phyloP scores from a whole-genome alignment of 1,140 invertebrate genomes.

The Cotesia vestalis region DNA sequence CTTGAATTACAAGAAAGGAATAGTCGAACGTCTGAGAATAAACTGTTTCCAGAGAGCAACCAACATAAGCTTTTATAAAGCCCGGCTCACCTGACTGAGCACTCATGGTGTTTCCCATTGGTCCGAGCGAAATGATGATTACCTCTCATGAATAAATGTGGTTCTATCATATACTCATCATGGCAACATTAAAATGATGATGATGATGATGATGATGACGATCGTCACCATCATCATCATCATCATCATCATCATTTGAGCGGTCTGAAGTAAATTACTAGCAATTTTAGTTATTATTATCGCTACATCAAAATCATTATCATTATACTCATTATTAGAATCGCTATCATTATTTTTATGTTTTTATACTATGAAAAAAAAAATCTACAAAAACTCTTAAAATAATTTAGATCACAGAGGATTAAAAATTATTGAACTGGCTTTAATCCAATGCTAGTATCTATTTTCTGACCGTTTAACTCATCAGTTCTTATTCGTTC shows the following conservation, averaged over 20 bases:
- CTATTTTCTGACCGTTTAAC: conserved; percentile 31
- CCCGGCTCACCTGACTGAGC: conserved; percentile 29
- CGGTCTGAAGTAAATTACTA: conserved; percentile 8
- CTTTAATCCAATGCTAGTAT: conserved; percentile 29
- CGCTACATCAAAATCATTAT: conserved; percentile 36
- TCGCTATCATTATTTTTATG: conserved; percentile 41
- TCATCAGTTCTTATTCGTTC: conserved; percentile 1
- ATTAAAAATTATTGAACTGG: conserved; percentile 32
- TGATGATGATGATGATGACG: conserved; percentile 39
- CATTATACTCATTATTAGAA: conserved; percentile 32
- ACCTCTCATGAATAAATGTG: conserved; percentile 32
- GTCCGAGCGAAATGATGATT: conserved; percentile 46
- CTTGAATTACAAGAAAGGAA: neutral
- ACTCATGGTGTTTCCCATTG: conserved; percentile 40
- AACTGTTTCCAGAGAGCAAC: conserved; percentile 39
- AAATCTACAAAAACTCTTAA: neutral
- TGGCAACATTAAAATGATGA: conserved; percentile 31
- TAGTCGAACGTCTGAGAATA: conserved; percentile 39
- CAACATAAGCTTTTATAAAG: conserved; percentile 44
- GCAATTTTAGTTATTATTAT: conserved; percentile 35
- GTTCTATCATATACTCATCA: conserved; percentile 28
- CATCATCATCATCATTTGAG: conserved; percentile 32
- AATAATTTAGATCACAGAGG: conserved; percentile 1
- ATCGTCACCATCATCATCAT: conserved; percentile 37
- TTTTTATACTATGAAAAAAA: conserved; percentile 1